These are phyloP conservation scores for Argyrosomus regius DNA, from an alignment of 2,797 vertebrate species.

Conservation along the genomic window DNA sequence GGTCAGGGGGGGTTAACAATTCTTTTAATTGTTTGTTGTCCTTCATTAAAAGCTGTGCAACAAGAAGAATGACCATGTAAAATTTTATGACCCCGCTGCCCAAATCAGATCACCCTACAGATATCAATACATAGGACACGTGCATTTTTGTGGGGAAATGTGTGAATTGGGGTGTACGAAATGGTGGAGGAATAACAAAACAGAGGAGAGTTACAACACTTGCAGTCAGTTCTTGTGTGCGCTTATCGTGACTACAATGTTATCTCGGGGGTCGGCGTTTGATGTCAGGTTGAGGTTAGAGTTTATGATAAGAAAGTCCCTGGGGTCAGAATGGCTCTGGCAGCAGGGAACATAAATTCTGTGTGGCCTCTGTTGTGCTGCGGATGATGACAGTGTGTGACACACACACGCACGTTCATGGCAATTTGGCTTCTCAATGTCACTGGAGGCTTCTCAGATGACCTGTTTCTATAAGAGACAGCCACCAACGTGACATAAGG, in stretches of 20 bases:
- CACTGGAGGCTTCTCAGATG: conserved; percentile 81
- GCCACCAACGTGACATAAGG: conserved; percentile 66
- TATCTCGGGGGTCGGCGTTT: conserved; percentile 79
- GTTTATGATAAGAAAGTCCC: conserved; percentile 89
- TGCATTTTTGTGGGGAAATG: conserved; percentile 9
- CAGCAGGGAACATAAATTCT: conserved; percentile 85
- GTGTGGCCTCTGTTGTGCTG: conserved; percentile 75
- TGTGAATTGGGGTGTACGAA: not conserved
- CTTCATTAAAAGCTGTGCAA: conserved; percentile 46
- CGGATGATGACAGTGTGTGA: conserved; percentile 76
- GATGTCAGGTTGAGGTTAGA: conserved; percentile 86
- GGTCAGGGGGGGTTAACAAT: conserved; percentile 35
- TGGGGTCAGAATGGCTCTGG: conserved; percentile 80
- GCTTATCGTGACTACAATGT: conserved; percentile 80
- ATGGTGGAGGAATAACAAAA: conserved; percentile 1
- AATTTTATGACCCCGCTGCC: not conserved
- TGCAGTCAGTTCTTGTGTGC: conserved; percentile 49
- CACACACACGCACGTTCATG: conserved; percentile 62
- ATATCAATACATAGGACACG: conserved; percentile 10
- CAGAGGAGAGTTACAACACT: conserved; percentile 44
- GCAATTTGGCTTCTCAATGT: conserved; percentile 85
- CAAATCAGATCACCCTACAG: not conserved
- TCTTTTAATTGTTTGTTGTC: conserved; percentile 57
- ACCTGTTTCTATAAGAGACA: conserved; percentile 83
- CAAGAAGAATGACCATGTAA: not conserved